Evolutionary conservation across 35 echinoderm and acorn worm genomes (phyloP).

Genomic region (Nesometra sesokonis): DNA sequence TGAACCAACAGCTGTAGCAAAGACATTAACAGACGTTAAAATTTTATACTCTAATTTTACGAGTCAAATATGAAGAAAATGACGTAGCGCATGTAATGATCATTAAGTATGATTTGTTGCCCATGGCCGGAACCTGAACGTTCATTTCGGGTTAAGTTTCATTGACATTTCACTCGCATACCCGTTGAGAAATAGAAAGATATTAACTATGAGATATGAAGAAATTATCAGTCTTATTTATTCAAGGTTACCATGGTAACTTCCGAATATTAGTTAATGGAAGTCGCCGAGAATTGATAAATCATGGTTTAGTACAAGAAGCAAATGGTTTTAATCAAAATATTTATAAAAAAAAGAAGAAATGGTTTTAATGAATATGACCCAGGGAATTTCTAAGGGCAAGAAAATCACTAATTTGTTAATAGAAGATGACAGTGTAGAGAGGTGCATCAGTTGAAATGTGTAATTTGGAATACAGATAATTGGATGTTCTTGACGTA

Average conservation of each 20-base stretch:
- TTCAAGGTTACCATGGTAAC: not conserved
- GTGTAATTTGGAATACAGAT: no score
- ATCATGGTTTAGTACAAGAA: not conserved
- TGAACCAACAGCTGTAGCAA: no score
- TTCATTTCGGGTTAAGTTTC: not conserved
- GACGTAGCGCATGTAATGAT: no score
- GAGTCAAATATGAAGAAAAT: no score
- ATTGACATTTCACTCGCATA: not conserved
- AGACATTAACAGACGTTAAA: no score
- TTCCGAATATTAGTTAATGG: not conserved
- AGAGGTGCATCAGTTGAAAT: no score
- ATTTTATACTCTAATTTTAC: no score
- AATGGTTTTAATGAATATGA: not conserved
- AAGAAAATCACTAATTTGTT: not conserved
- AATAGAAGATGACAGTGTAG: not conserved
- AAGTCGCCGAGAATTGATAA: not conserved
- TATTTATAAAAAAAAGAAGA: not conserved
- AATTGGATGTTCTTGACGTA: no score
- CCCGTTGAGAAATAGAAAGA: not conserved
- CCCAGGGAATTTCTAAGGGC: not conserved
- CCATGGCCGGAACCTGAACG: not conserved
- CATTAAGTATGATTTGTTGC: not conserved
- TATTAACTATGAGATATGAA: not conserved
- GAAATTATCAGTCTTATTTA: not conserved
- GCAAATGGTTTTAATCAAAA: not conserved